phyloP scores from a whole-genome alignment of 2,797 vertebrate species.

The Chlorospingus semifuscus region DNA sequence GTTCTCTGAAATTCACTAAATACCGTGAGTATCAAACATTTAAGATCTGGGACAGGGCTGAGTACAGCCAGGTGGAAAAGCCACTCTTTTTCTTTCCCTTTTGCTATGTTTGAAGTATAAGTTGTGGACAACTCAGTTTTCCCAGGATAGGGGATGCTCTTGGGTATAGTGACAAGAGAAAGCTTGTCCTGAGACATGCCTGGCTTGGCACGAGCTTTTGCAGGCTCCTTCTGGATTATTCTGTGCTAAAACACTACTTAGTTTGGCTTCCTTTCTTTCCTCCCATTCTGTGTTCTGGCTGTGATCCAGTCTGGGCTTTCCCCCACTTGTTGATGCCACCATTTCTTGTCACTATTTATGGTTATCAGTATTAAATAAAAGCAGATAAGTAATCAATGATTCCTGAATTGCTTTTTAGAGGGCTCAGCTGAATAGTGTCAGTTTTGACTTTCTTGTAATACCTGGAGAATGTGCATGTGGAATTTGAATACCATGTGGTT shows the following conservation, averaged over 20 bases:
- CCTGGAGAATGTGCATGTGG: neutral
- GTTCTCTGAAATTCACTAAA: neutral
- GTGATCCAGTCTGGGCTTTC: neutral
- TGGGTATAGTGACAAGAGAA: neutral
- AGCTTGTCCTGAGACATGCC: neutral
- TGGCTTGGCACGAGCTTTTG: neutral
- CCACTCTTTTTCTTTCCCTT: neutral
- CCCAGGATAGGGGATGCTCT: neutral
- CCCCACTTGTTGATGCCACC: rapidly evolving
- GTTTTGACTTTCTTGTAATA: rapidly evolving
- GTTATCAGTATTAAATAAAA: neutral
- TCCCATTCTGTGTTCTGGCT: rapidly evolving
- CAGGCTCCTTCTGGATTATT: neutral
- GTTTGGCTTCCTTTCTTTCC: neutral
- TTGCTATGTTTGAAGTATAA: neutral
- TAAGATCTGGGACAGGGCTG: neutral
- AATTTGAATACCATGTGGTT: neutral
- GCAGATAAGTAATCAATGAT: neutral
- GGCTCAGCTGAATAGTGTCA: neutral
- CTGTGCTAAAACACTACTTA: neutral
- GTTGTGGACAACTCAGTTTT: neutral
- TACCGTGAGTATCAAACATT: rapidly evolving
- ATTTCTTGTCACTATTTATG: neutral
- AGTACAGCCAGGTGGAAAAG: neutral
- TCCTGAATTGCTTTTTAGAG: neutral